Percentiles rank a stretch among this genome's conserved stretches.
Conservation (phyloP, 2,888 invertebrate species). For the Harpagoxenus sublaevis region DNA sequence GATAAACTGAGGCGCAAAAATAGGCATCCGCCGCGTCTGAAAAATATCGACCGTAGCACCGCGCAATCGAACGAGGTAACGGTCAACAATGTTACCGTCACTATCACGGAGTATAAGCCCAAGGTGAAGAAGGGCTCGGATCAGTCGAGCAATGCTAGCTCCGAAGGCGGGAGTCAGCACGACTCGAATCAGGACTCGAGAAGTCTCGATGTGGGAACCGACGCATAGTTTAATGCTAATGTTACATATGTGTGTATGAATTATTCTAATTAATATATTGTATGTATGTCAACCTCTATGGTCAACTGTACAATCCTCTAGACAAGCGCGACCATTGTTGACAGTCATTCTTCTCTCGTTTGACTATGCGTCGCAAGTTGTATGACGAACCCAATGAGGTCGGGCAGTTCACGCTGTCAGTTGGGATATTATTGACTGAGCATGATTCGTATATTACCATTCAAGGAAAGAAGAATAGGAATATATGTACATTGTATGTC, state of each 20-base stretch:
- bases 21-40: conserved; percentile 92
- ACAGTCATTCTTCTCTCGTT: conserved; percentile 43
- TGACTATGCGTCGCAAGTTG: conserved; percentile 72
- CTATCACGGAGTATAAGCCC: conserved; percentile 98
- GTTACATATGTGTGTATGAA: conserved; percentile 77
- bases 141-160: conserved; percentile 86
- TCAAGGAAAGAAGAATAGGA: conserved; percentile 75
- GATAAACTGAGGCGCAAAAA: conserved; percentile 84
- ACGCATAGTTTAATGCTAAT: conserved; percentile 80
- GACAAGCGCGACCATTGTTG: conserved; percentile 68
- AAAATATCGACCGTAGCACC: conserved; percentile 96
- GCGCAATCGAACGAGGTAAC: conserved; percentile 98
- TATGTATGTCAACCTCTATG: conserved; percentile 73
- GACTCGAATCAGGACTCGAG: conserved; percentile 87
- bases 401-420: conserved; percentile 79
- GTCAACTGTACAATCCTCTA: conserved; percentile 70
- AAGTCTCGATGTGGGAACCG: conserved; percentile 86
- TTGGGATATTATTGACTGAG: conserved; percentile 69
- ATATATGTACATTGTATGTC: conserved; percentile 52
- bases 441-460: conserved; percentile 50
- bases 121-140: conserved; percentile 87
- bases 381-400: conserved; percentile 67
- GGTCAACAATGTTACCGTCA: conserved; percentile 98
- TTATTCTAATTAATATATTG: conserved; percentile 81
- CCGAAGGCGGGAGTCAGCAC: conserved; percentile 87